phyloP scores from a whole-genome alignment of 2,797 vertebrate genomes.

The Periparus ater region DNA sequence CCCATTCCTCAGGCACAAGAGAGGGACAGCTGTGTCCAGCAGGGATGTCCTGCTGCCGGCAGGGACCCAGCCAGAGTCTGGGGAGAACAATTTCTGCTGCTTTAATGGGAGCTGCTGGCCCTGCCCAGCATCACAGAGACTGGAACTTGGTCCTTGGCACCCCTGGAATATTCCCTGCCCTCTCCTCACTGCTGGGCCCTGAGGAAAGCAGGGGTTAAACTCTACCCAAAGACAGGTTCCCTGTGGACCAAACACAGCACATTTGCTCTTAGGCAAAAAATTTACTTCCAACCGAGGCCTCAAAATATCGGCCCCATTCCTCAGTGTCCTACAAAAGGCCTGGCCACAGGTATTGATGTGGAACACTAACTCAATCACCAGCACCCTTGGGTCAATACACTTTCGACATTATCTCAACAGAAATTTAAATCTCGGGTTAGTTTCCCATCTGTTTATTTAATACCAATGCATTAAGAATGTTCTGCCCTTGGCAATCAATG shows the following conservation, averaged over 20 bases:
- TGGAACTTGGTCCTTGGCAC: background rate
- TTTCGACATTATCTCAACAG: background rate
- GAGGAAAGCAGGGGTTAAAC: background rate
- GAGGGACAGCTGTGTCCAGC: background rate
- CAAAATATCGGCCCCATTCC: background rate
- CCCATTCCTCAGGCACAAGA: background rate
- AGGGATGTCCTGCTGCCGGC: background rate
- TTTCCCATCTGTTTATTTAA: constrained; percentile 9
- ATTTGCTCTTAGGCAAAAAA: background rate
- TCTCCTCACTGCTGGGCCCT: background rate
- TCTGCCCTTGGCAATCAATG: background rate
- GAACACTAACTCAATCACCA: background rate
- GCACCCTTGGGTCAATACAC: background rate
- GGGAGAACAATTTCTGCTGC: background rate
- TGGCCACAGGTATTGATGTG: background rate
- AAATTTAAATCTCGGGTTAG: background rate
- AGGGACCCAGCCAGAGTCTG: background rate
- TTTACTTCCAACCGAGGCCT: background rate
- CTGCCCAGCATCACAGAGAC: background rate
- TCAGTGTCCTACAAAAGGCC: background rate
- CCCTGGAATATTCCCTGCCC: background rate
- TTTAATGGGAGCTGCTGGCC: background rate
- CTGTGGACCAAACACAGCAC: background rate
- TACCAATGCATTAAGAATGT: background rate
- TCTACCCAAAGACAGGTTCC: background rate